Evolutionary conservation across 2,797 vertebrate genomes (phyloP).

Genomic region (Rhincodon typus): DNA sequence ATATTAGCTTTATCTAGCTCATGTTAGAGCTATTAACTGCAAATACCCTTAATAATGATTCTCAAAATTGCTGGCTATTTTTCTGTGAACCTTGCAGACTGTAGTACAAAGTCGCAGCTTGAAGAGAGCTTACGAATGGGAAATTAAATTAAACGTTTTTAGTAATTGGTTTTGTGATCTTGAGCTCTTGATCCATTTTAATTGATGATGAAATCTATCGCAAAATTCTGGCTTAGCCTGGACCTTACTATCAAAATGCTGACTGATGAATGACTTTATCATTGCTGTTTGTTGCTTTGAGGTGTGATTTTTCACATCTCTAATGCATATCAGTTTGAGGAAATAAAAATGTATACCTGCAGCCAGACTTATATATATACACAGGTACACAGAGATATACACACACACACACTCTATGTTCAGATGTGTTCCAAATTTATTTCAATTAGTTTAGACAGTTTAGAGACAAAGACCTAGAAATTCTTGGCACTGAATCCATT

Average conservation of each 20-base stretch:
- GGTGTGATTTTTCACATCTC: constrained; percentile 51
- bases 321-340: constrained; percentile 48
- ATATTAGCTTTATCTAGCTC: not conserved
- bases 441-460: not conserved
- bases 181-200: constrained; percentile 56
- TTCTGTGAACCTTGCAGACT: constrained; percentile 48
- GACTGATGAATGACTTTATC: constrained; percentile 61
- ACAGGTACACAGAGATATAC: constrained; percentile 48
- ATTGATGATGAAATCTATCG: constrained; percentile 67
- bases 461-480: too few species aligned
- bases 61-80: constrained; percentile 44
- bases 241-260: constrained; percentile 52
- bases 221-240: constrained; percentile 53
- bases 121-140: constrained; percentile 53
- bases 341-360: constrained; percentile 45
- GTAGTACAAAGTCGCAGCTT: constrained; percentile 45
- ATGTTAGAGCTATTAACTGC: constrained; percentile 33
- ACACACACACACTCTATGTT: too few species aligned
- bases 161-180: constrained; percentile 64
- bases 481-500: not conserved
- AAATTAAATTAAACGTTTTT: constrained; percentile 63
- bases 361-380: constrained; percentile 46
- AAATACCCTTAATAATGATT: constrained; percentile 45
- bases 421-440: constrained; percentile 47
- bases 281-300: constrained; percentile 48